phyloP scores from a whole-genome alignment of 1,140 invertebrate species.

The Ceratoteleas bidentatus region DNA sequence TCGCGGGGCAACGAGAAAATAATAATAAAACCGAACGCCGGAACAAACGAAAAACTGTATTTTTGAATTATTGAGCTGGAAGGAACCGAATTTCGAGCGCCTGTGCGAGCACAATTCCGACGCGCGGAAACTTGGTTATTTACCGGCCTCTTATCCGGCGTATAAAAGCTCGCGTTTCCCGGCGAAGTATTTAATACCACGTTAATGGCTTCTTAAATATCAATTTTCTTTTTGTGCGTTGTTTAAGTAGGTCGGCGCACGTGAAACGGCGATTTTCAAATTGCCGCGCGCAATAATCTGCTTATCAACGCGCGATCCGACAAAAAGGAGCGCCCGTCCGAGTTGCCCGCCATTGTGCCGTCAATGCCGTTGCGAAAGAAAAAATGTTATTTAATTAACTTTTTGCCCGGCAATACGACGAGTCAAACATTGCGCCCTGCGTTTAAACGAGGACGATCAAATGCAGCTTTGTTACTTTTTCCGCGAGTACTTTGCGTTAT shows the following conservation, averaged over 20 bases:
- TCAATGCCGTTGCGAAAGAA: no score
- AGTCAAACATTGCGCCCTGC: no score
- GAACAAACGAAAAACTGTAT: not conserved
- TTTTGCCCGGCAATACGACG: no score
- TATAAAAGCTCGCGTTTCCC: conserved; percentile 21
- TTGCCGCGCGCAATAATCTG: conserved; percentile 21
- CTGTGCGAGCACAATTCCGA: conserved; percentile 14
- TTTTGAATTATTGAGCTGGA: not conserved
- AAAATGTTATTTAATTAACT: no score
- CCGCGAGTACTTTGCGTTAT: no score
- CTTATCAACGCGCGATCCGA: not conserved
- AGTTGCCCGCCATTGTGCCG: not conserved
- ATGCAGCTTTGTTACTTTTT: no score
- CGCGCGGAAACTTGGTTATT: conserved; percentile 28
- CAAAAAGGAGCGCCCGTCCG: conserved; percentile 8
- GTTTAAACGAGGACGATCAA: no score
- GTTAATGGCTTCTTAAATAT: conserved; percentile 59
- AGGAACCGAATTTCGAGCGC: not conserved
- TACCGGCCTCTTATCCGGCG: conserved; percentile 16
- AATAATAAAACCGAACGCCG: no score
- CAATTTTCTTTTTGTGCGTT: conserved; percentile 49
- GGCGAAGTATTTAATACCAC: conserved; percentile 36
- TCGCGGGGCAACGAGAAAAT: no score
- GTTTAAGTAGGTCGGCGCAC: conserved; percentile 34
- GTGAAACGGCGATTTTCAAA: conserved; percentile 31